Evolutionary conservation across 2,888 invertebrate species (phyloP), one percentile per base, ranked within the genome.

Genomic region (Caenorhabditis virilis): DNA sequence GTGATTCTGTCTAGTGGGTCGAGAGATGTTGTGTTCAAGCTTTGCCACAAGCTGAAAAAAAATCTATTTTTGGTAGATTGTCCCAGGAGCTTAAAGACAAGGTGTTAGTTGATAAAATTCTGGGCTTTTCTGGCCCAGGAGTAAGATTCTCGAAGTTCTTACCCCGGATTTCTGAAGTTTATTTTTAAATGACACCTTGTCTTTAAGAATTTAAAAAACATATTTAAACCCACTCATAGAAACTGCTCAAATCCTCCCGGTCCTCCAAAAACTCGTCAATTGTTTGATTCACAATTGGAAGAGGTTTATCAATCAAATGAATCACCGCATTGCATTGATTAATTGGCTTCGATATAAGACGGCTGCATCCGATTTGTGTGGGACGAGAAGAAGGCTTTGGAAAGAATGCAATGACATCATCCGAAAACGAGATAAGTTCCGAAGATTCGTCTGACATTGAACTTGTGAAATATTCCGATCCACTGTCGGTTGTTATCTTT

Each of bases 251-350:
- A 5, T 50, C 50, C 2, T 9, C 6, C 11, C 38, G 7, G 3
- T 9, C 2, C 6, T 6, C 16, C 1, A 50, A 18, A 20, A 13
- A 39, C 3, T 50, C n/a, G 11, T 50, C 39, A 22, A 50, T 38
- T 18, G 50, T 39, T 25, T 39, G n/a, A 15, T 6, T 50, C 18
- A 35, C 35, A 35, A 6, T 2, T 33, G 33, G 33, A 3, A 47
- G 15, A 2, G 33, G 33, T 15, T 35, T 22, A 11, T 47, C 47
- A n/a, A 47, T 15, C 18, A 47, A 47, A 35, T 47, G 47, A 25
- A 47, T 35, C 3, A 47, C 18, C 5, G 47, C 9, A 33, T 47
- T 47, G 35, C 47, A 47, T 2, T 33, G 20, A 16, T 45, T 9
- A 45, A 45, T 45, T 15, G 43, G 18, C 11, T 18, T 2, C 6